Percentiles rank a stretch among this genome's conserved stretches.
Conservation (phyloP, 2,113 vertebrate species). For the Microcebus jonahi region DNA sequence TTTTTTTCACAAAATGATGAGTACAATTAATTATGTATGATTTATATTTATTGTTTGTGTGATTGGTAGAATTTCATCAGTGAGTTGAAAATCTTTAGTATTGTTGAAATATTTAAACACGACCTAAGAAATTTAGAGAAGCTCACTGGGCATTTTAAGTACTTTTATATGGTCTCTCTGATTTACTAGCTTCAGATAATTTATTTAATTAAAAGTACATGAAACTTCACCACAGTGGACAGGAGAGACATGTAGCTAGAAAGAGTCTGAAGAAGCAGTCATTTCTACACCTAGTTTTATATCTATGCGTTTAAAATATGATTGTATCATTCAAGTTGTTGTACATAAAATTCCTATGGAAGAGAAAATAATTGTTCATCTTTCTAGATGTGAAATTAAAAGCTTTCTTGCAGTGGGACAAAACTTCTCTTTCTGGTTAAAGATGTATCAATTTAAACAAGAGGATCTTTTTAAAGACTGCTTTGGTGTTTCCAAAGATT, state of each 20-base stretch:
- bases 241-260: neutral
- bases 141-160: neutral
- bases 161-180: neutral
- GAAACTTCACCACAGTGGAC: neutral
- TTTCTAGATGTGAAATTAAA: constrained; percentile 60
- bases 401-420: constrained; percentile 32
- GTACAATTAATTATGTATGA: neutral
- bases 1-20: neutral
- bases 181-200: constrained; percentile 35
- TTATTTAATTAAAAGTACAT: constrained; percentile 55
- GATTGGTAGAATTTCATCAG: neutral
- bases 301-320: neutral
- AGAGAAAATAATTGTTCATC: constrained; percentile 53
- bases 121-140: constrained; percentile 23
- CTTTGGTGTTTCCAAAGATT: constrained; percentile 59
- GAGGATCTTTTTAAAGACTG: constrained; percentile 39
- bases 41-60: neutral
- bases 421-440: constrained; percentile 48
- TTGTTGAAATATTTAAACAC: neutral
- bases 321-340: neutral
- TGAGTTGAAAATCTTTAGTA: neutral
- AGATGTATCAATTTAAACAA: constrained; percentile 52
- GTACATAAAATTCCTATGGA: constrained; percentile 51
- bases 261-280: neutral
- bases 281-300: neutral